phyloP scores from a whole-genome alignment of 2,888 invertebrate genomes.

The Phrixothrix hirtus region DNA sequence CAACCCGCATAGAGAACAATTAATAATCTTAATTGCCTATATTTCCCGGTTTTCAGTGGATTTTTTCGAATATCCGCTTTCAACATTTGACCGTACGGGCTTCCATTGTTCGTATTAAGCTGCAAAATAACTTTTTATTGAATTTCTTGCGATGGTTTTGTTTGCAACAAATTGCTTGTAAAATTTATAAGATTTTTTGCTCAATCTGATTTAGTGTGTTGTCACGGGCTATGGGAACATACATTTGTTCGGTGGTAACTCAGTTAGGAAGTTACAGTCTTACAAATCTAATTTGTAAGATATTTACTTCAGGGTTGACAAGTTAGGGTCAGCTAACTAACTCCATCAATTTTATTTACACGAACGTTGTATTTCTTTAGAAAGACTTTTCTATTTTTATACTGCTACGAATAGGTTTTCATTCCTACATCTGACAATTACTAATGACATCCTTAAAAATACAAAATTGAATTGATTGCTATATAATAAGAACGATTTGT shows the following conservation, averaged over 20 bases:
- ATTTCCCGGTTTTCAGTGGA: conserved; percentile 39
- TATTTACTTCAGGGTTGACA: conserved; percentile 39
- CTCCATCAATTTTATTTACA: conserved; percentile 31
- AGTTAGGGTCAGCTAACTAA: conserved; percentile 35
- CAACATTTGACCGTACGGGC: conserved; percentile 18
- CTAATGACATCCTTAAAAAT: no score
- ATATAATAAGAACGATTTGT: neutral
- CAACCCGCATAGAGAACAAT: conserved; percentile 41
- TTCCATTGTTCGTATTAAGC: conserved; percentile 30
- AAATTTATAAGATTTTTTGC: conserved; percentile 19
- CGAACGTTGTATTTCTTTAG: conserved; percentile 26
- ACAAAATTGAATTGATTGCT: neutral
- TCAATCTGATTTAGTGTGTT: conserved; percentile 18
- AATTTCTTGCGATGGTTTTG: conserved; percentile 15
- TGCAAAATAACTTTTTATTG: conserved; percentile 34
- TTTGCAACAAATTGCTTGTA: conserved; percentile 16
- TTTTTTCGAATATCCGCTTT: conserved; percentile 34
- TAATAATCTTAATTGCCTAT: conserved; percentile 46
- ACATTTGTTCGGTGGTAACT: conserved; percentile 28
- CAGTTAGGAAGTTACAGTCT: conserved; percentile 35
- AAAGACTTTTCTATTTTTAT: neutral
- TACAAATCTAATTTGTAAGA: conserved; percentile 36
- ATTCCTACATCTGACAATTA: no score
- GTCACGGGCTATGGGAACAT: neutral
- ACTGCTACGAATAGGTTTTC: no score